Evolutionary conservation across 2,888 invertebrate genomes (phyloP), one percentile per base, ranked within the genome.

Genomic region (Prosapia bicincta): DNA sequence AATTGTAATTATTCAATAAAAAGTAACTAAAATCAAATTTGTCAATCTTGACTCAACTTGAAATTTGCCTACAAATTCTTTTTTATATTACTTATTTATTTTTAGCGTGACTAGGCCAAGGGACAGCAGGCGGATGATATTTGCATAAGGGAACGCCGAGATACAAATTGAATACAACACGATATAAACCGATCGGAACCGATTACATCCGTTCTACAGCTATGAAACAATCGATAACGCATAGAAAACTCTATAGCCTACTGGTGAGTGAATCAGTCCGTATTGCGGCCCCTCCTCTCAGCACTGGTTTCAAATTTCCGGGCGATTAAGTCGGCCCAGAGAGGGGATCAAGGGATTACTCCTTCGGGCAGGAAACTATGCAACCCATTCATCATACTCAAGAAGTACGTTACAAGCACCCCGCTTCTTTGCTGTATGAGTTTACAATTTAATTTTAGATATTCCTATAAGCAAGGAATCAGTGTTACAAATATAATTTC

Each of bases 251-350:
- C 20, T 10, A 5, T 5, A 20, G 6, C 20, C 20, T 13, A 54
- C 54, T 54, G 13, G 2, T 5, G 54, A 13, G 13, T 10, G 54
- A 13, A 3, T 3, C 20, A 10, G 54, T 20, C n/a, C 3, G 54
- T 54, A 54, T 54, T 6, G n/a, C 20, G 3, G 3, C 54, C 38
- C 20, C 54, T 13, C 54, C 3, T 54, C 3, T 20, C n/a, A 20
- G 54, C 54, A 54, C 54, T n/a, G 66, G 65, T 72, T 72, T 72
- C 65, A 72, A 72, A 72, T 72, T 72, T 72, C 72, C 72, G 66
- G 72, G 30, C 72, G 72, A 72, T 72, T 72, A 72, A 72, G 30
- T 72, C 66, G 20, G 72, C 30, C 65, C 66, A 26, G 30, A 20
- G 66, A 66, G 20, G 66, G 66, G 69, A 69, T 24, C 32, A 30